Evolutionary conservation across 2,797 vertebrate genomes (phyloP).

Genomic region (Paratrypauchen microcephalus): DNA sequence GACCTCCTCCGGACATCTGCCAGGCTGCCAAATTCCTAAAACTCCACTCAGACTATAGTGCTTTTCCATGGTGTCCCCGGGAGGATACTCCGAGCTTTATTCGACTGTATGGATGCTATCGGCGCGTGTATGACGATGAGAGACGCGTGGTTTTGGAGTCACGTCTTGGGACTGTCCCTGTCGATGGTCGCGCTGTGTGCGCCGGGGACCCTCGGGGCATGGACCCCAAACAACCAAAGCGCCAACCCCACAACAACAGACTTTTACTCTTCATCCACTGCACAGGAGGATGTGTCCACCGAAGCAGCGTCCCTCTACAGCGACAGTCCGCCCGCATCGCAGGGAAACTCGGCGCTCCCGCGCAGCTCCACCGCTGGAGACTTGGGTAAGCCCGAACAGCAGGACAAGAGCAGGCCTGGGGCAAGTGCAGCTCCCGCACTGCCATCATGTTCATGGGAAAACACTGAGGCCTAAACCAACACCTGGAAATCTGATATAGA

Average conservation of each 20-base stretch:
- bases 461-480: too few relatives aligned
- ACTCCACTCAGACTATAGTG: slow-evolving; percentile 25
- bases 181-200: slow-evolving; percentile 62
- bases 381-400: slow-evolving; percentile 63
- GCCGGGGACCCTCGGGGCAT: slow-evolving; percentile 57
- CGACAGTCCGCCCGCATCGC: slow-evolving; percentile 62
- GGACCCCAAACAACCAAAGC: slow-evolving; percentile 55
- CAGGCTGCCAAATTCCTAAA: slow-evolving; percentile 48
- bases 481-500: too few relatives aligned
- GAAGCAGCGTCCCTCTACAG: slow-evolving; percentile 39
- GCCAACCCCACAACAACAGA: slow-evolving; percentile 43
- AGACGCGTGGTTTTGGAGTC: slow-evolving; percentile 73
- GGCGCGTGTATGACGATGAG: slow-evolving; percentile 61
- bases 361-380: slow-evolving; percentile 37
- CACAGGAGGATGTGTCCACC: slow-evolving; percentile 12
- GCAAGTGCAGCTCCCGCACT: not conserved
- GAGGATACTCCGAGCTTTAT: slow-evolving; percentile 48
- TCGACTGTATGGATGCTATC: slow-evolving; percentile 60
- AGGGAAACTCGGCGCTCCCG: slow-evolving; percentile 59
- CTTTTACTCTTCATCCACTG: slow-evolving; percentile 14
- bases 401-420: not conserved
- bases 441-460: too few relatives aligned
- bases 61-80: slow-evolving; percentile 73
- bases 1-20: slow-evolving; percentile 39
- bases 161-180: slow-evolving; percentile 58